Conservation (phyloP, 1,140 invertebrate genomes). For the Drosophila neocordata region DNA sequence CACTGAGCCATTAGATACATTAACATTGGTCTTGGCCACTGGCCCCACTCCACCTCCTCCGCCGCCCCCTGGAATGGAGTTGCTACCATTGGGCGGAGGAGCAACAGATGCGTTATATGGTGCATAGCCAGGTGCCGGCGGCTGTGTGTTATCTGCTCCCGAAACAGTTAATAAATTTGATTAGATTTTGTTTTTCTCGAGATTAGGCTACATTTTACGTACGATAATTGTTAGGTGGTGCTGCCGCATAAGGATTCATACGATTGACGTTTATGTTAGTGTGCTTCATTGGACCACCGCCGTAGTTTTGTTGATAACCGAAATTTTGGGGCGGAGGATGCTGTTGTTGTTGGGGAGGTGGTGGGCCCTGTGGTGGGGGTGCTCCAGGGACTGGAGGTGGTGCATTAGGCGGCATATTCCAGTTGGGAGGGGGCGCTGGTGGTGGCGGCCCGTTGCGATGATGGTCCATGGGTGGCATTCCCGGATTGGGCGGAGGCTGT, state of each 20-base stretch:
- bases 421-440: constrained; percentile 81
- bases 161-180: not conserved
- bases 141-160: constrained; percentile 51
- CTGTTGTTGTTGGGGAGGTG: constrained; percentile 60
- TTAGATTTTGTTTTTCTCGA: not conserved
- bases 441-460: constrained; percentile 70
- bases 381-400: constrained; percentile 72
- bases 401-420: constrained; percentile 80
- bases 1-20: constrained; percentile 61
- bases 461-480: constrained; percentile 64
- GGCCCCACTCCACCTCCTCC: constrained; percentile 33
- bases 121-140: constrained; percentile 45
- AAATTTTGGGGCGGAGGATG: constrained; percentile 84
- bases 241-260: constrained; percentile 82
- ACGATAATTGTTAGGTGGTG: constrained; percentile 67
- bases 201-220: constrained; percentile 12
- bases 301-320: constrained; percentile 89
- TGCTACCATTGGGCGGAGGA: constrained; percentile 59
- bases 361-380: constrained; percentile 48
- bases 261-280: constrained; percentile 85
- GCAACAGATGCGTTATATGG: constrained; percentile 53
- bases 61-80: constrained; percentile 4
- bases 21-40: constrained; percentile 32
- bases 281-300: constrained; percentile 87
- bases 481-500: constrained; percentile 63